Percentiles rank a stretch among this genome's conserved stretches.
These are phyloP conservation scores for Limnephilus rhombicus DNA, from an alignment of 2,888 invertebrate genomes.

Conservation along the genomic window DNA sequence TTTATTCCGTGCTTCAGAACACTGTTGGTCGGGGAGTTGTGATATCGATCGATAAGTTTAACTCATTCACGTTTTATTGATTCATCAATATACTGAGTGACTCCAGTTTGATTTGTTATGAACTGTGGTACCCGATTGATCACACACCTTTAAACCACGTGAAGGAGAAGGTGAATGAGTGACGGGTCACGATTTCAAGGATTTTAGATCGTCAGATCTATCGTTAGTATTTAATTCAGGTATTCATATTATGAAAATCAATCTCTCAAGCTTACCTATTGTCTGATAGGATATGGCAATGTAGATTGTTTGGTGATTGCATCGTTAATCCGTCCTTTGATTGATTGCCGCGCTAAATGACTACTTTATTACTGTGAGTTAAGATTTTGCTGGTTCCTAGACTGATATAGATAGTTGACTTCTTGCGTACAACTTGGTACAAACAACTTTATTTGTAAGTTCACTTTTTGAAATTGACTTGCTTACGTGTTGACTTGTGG, in stretches of 20 bases:
- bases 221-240: not conserved
- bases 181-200: not conserved
- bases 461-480: not conserved
- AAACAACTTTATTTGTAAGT: not conserved
- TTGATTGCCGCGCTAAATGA: not conserved
- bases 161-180: not conserved
- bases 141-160: not conserved
- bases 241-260: not conserved
- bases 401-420: constrained; percentile 7
- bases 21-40: not conserved
- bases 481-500: not conserved
- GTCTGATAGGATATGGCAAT: not conserved
- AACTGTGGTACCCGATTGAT: not conserved
- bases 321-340: constrained; percentile 25
- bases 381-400: constrained; percentile 8
- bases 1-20: not conserved
- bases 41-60: not conserved
- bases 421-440: not conserved
- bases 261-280: constrained; percentile 32
- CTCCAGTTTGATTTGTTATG: not conserved
- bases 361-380: constrained; percentile 18
- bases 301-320: not conserved
- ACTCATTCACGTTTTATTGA: not conserved
- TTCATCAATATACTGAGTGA: not conserved
- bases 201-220: not conserved